These are phyloP conservation scores for Neomonachus schauinslandi DNA, from an alignment of 2,113 vertebrate species.

Conservation along the genomic window DNA sequence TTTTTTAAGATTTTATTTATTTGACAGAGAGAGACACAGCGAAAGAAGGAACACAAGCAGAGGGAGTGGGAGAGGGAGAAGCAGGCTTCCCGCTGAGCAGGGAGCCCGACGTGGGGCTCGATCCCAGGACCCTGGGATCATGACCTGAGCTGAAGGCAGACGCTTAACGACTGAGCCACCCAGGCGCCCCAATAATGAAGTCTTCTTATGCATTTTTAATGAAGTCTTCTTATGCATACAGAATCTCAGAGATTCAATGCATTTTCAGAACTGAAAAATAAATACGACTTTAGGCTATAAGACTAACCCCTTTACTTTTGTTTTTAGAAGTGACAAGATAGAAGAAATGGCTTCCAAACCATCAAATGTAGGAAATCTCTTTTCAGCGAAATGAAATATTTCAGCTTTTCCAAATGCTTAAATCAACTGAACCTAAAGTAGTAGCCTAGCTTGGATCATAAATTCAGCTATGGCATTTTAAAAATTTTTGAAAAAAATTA, in stretches of 20 bases:
- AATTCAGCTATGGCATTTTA: neutral
- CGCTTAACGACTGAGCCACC: too few species aligned
- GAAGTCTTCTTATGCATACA: neutral
- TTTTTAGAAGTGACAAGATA: neutral
- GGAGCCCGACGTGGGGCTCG: too few species aligned
- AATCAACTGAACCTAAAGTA: neutral
- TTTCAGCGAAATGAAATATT: neutral
- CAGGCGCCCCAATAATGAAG: too few species aligned
- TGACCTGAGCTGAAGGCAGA: too few species aligned
- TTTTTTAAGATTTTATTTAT: too few species aligned
- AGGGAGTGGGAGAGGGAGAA: too few species aligned
- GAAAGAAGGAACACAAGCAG: too few species aligned
- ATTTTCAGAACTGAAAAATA: constrained; percentile 25
- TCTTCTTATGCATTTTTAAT: neutral
- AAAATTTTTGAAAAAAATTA: neutral
- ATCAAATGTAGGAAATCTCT: neutral
- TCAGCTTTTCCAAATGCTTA: neutral
- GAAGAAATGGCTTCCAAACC: neutral
- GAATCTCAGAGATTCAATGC: neutral
- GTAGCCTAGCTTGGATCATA: neutral
- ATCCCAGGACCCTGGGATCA: too few species aligned
- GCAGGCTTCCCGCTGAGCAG: too few species aligned
- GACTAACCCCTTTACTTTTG: neutral
- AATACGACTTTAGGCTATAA: neutral
- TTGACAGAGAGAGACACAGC: too few species aligned